phyloP scores from a whole-genome alignment of 2,888 invertebrate species.

The Ectemnius cavifrons region DNA sequence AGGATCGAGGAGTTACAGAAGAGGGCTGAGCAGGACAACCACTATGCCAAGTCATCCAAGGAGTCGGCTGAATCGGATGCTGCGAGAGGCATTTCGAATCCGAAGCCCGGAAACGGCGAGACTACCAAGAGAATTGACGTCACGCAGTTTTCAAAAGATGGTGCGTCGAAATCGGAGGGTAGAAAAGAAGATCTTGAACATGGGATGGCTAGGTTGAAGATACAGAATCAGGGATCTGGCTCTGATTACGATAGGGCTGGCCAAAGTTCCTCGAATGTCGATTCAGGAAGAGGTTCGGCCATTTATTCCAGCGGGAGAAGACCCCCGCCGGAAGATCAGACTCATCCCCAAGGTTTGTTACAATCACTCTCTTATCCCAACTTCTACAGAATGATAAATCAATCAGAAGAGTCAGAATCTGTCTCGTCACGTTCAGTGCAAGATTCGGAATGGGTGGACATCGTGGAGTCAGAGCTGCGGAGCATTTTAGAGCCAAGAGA shows the following conservation, averaged over 20 bases:
- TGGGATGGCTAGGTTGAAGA: slow-evolving; percentile 71
- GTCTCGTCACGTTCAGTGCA: slow-evolving; percentile 74
- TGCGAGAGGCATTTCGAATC: slow-evolving; percentile 40
- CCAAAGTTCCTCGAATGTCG: slow-evolving; percentile 86
- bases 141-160: slow-evolving; percentile 52
- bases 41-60: slow-evolving; percentile 56
- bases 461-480: slow-evolving; percentile 88
- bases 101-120: slow-evolving; percentile 54
- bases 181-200: slow-evolving; percentile 72
- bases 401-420: slow-evolving; percentile 8
- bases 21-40: slow-evolving; percentile 63
- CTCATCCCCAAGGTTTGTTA: slow-evolving; percentile 69
- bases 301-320: slow-evolving; percentile 87
- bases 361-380: slow-evolving; percentile 5
- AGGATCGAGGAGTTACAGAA: slow-evolving; percentile 71
- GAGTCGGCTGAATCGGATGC: slow-evolving; percentile 57
- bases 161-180: slow-evolving; percentile 58
- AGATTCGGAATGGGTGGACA: slow-evolving; percentile 90
- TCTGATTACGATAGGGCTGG: slow-evolving; percentile 88
- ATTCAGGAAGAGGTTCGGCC: slow-evolving; percentile 89
- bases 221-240: slow-evolving; percentile 74
- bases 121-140: slow-evolving; percentile 59
- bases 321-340: slow-evolving; percentile 78
- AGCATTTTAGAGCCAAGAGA: slow-evolving; percentile 88
- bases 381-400: neutral